These are phyloP conservation scores for rat (Rattus norvegicus) DNA, from an alignment of 2,113 vertebrate genomes.

Conservation along the genomic window GRCr8 NC_086039.1:82614501-82615000, in stretches of 20 bases:
- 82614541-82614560: background rate
- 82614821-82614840: slow-evolving; percentile 19
- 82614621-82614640: background rate
- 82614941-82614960: background rate
- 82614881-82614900: slow-evolving; percentile 14
- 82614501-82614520: background rate
- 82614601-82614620: slow-evolving; percentile 5
- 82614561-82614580: slow-evolving; percentile 44
- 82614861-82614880: slow-evolving; percentile 20
- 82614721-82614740: background rate
- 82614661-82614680: background rate
- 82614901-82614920: slow-evolving; percentile 37
- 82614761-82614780: background rate
- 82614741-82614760: background rate
- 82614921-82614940: slow-evolving; percentile 18
- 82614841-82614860: slow-evolving; percentile 41
- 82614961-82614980: background rate
- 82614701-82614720: background rate
- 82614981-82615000: slow-evolving; percentile 22
- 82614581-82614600: slow-evolving; percentile 19
- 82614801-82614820: background rate
- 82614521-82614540: slow-evolving; percentile 12
- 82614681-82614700: background rate
- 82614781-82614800: background rate
- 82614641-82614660: background rate